Percentiles rank a stretch among this genome's conserved stretches.
These are phyloP conservation scores for Heterodera filipjevi DNA, from an alignment of 2,888 invertebrate species.

Conservation along the genomic window DNA sequence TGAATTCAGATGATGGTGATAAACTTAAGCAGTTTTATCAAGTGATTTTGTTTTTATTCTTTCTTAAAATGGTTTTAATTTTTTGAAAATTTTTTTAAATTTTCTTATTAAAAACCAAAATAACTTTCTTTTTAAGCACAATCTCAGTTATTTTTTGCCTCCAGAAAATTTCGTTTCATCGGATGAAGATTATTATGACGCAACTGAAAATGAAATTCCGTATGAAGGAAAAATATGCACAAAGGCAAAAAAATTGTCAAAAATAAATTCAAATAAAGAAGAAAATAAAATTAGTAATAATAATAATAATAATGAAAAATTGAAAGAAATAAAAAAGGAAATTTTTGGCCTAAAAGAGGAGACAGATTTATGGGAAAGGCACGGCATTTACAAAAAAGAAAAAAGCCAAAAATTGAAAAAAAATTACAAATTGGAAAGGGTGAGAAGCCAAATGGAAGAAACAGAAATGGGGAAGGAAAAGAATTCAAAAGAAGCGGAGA, in stretches of 20 bases:
- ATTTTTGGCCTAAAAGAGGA: background rate
- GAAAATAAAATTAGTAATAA: background rate
- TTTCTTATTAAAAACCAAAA: background rate
- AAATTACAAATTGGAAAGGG: background rate
- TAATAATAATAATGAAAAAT: background rate
- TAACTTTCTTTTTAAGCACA: background rate
- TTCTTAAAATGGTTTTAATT: too few relatives aligned
- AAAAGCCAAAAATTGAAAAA: background rate
- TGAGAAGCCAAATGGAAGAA: background rate
- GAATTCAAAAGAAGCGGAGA: background rate
- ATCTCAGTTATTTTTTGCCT: background rate
- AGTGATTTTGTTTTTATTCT: too few relatives aligned
- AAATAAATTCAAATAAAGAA: background rate
- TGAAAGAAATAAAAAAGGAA: background rate
- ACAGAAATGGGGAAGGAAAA: background rate
- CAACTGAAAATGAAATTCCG: background rate
- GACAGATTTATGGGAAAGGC: background rate
- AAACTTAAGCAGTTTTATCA: background rate
- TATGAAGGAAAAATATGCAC: too few relatives aligned
- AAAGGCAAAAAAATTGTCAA: background rate
- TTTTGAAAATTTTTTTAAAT: background rate
- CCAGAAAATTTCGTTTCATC: background rate
- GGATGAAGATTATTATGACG: conserved; percentile 5
- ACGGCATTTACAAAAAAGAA: background rate
- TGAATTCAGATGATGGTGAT: background rate